These are phyloP conservation scores for Aphidius gifuensis DNA, from an alignment of 1,140 invertebrate genomes.

Conservation along the genomic window DNA sequence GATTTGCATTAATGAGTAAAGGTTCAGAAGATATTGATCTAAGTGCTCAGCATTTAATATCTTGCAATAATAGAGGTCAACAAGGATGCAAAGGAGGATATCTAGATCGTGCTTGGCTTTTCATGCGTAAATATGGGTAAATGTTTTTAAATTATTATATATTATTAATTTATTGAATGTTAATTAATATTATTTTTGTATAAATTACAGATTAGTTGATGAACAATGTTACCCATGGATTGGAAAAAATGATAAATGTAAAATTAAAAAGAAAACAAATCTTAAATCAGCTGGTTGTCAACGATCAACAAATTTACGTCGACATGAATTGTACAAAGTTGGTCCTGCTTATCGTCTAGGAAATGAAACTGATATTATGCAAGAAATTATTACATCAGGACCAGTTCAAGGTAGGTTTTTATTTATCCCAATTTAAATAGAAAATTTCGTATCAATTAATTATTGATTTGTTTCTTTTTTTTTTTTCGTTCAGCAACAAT, in stretches of 20 bases:
- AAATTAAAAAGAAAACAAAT: conserved; percentile 53
- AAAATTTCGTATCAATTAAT: background rate
- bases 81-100: conserved; percentile 83
- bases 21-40: conserved; percentile 68
- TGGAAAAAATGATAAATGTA: conserved; percentile 62
- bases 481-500: conserved; percentile 71
- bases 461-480: background rate
- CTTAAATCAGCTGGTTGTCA: conserved; percentile 58
- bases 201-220: conserved; percentile 66
- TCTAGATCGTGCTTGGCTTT: conserved; percentile 88
- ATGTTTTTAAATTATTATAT: conserved; percentile 21
- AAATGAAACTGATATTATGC: conserved; percentile 82
- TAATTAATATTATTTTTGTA: background rate
- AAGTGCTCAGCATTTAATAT: conserved; percentile 81
- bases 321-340: conserved; percentile 69
- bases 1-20: conserved; percentile 78
- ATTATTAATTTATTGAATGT: background rate
- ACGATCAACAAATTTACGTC: conserved; percentile 45
- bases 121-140: conserved; percentile 79
- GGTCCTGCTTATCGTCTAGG: conserved; percentile 81
- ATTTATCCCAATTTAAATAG: background rate
- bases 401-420: conserved; percentile 82
- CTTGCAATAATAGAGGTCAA: conserved; percentile 75
- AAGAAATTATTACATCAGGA: conserved; percentile 85
- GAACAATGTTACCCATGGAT: conserved; percentile 80